A percentile compares a stretch with the other conserved stretches of the same genome.
Conservation (phyloP, 2,797 vertebrate species). For the Momotus momota region DNA sequence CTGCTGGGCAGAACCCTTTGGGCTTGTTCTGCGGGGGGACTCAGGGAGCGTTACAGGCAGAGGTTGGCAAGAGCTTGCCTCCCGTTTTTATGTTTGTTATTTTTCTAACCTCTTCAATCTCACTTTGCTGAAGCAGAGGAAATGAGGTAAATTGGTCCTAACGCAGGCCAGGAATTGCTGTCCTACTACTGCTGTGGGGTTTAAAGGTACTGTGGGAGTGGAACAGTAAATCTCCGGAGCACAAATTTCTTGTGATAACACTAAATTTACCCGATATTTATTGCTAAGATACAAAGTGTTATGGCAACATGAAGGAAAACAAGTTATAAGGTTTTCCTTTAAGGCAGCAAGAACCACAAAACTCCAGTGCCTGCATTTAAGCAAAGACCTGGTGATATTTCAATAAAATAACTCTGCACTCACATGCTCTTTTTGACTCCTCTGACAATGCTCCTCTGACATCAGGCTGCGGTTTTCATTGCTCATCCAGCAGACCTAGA, state of each 20-base stretch:
- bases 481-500: not conserved
- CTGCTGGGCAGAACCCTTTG: not conserved
- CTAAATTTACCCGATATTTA: slow-evolving; percentile 50
- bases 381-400: not conserved
- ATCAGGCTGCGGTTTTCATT: not conserved
- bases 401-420: not conserved
- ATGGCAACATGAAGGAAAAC: slow-evolving; percentile 66
- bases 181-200: not conserved
- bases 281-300: slow-evolving; percentile 67
- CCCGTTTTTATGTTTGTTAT: slow-evolving; percentile 50
- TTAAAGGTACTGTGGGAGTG: slow-evolving; percentile 45
- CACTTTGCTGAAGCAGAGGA: slow-evolving; percentile 46
- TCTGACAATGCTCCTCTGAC: not conserved
- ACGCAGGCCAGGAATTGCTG: slow-evolving; percentile 38
- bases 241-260: slow-evolving; percentile 57
- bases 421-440: not conserved
- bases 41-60: not conserved
- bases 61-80: not conserved
- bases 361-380: not conserved
- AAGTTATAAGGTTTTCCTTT: slow-evolving; percentile 58
- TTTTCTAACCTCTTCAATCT: slow-evolving; percentile 67
- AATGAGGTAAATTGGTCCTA: slow-evolving; percentile 63
- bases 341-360: not conserved
- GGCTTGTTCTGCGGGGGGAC: not conserved
- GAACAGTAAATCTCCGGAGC: slow-evolving; percentile 51